phyloP scores from a whole-genome alignment of 2,113 vertebrate species.

The Platichthys stellatus region DNA sequence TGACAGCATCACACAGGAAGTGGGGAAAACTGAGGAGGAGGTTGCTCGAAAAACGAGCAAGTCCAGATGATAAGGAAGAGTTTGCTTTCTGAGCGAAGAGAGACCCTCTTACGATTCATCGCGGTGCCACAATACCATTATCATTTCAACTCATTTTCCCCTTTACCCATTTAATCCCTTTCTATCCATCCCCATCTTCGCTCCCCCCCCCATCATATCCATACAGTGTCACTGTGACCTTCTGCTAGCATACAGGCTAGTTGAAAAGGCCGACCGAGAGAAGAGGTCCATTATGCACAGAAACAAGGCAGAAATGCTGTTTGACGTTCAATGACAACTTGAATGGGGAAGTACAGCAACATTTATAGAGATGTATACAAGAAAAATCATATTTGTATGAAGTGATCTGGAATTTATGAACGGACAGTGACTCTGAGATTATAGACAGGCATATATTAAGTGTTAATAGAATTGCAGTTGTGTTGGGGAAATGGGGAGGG shows the following conservation, averaged over 20 bases:
- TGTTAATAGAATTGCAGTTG: slow-evolving; percentile 32
- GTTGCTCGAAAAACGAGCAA: slow-evolving; percentile 32
- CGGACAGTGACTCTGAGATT: slow-evolving; percentile 54
- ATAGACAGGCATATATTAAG: slow-evolving; percentile 25
- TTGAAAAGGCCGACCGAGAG: slow-evolving; percentile 57
- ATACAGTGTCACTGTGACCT: slow-evolving; percentile 81
- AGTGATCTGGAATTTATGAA: slow-evolving; percentile 52
- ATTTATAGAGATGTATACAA: slow-evolving; percentile 48
- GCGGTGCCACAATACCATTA: slow-evolving; percentile 48
- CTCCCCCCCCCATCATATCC: slow-evolving; percentile 52
- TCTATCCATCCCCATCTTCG: slow-evolving; percentile 23
- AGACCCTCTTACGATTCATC: slow-evolving; percentile 45
- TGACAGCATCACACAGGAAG: slow-evolving; percentile 36
- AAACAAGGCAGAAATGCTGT: slow-evolving; percentile 49
- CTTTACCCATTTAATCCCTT: slow-evolving; percentile 25
- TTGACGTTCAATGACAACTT: slow-evolving; percentile 49
- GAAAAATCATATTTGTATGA: slow-evolving; percentile 57
- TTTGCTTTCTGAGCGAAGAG: slow-evolving; percentile 36
- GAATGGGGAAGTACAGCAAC: slow-evolving; percentile 31
- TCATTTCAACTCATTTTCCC: slow-evolving; percentile 38
- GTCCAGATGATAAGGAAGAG: slow-evolving; percentile 36
- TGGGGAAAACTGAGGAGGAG: slow-evolving; percentile 21
- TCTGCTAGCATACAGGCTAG: slow-evolving; percentile 56
- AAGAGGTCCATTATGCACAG: slow-evolving; percentile 63
- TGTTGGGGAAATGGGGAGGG: slow-evolving; percentile 21